Conservation (phyloP, 2,797 vertebrate species). For the Pantherophis vulpinus region DNA sequence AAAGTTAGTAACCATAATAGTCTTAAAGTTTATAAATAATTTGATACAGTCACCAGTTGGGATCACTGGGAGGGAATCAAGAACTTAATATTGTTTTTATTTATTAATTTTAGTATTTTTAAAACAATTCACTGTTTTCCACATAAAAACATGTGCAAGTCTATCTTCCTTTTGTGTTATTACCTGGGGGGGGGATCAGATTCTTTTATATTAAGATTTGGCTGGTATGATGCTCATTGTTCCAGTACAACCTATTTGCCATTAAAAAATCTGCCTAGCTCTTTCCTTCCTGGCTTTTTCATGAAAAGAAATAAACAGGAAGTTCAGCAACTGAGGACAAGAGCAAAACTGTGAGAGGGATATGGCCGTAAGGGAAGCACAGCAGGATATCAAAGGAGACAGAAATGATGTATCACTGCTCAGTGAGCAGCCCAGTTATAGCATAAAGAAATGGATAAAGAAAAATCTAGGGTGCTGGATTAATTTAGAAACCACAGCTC, state of each 20-base stretch:
- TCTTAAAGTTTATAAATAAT: background rate
- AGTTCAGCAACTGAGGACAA: background rate
- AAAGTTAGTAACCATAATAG: background rate
- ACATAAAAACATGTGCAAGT: background rate
- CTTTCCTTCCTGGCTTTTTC: background rate
- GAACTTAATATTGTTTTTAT: background rate
- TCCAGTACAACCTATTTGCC: background rate
- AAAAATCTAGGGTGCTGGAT: background rate
- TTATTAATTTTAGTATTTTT: background rate
- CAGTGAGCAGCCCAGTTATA: background rate
- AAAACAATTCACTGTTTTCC: background rate
- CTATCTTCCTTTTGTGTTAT: background rate
- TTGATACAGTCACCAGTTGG: background rate
- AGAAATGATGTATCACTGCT: background rate
- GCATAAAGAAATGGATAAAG: background rate
- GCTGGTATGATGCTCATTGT: background rate
- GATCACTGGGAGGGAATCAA: background rate
- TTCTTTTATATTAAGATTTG: background rate
- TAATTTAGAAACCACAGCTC: background rate
- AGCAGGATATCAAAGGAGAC: background rate
- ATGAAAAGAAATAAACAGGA: background rate
- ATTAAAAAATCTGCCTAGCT: background rate
- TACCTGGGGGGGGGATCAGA: rapidly evolving
- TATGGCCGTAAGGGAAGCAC: no score
- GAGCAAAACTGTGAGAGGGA: background rate